Conservation (phyloP, 2,888 invertebrate genomes). For the Oscheius onirici region DNA sequence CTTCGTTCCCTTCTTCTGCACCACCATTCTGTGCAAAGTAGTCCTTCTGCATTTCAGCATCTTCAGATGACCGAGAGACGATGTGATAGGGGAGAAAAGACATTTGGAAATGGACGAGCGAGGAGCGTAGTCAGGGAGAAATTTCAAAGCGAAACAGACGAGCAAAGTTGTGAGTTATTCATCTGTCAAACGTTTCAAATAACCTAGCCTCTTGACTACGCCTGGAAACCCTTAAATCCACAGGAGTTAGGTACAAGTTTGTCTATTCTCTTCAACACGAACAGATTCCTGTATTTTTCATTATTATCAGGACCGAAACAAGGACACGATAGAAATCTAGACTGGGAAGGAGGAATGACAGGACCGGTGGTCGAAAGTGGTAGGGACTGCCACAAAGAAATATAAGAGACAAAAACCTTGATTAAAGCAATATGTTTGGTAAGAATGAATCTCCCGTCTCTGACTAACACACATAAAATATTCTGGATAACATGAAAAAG, state of each 20-base stretch:
- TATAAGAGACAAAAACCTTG: neutral
- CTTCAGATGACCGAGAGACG: slow-evolving; percentile 19
- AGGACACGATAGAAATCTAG: neutral
- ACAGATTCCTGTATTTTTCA: too few species aligned
- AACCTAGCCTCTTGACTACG: too few species aligned
- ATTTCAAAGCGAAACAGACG: too few species aligned
- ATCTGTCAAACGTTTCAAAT: too few species aligned
- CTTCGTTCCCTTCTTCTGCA: slow-evolving; percentile 11
- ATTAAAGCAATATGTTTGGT: slow-evolving; percentile 32
- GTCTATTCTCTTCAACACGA: too few species aligned
- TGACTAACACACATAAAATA: neutral
- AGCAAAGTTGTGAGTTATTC: too few species aligned
- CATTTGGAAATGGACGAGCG: neutral
- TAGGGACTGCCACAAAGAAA: too few species aligned
- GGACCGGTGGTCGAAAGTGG: neutral
- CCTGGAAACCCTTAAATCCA: too few species aligned
- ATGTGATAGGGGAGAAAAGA: slow-evolving; percentile 20
- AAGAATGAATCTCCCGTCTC: neutral
- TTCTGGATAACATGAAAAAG: neutral
- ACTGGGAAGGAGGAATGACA: neutral
- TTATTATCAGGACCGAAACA: too few species aligned
- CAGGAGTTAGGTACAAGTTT: too few species aligned
- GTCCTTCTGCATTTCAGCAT: slow-evolving; percentile 2
- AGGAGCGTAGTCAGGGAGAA: too few species aligned
- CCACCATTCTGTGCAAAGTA: neutral